phyloP scores from a whole-genome alignment of 2,888 invertebrate genomes.

The Amphipoea oculea region DNA sequence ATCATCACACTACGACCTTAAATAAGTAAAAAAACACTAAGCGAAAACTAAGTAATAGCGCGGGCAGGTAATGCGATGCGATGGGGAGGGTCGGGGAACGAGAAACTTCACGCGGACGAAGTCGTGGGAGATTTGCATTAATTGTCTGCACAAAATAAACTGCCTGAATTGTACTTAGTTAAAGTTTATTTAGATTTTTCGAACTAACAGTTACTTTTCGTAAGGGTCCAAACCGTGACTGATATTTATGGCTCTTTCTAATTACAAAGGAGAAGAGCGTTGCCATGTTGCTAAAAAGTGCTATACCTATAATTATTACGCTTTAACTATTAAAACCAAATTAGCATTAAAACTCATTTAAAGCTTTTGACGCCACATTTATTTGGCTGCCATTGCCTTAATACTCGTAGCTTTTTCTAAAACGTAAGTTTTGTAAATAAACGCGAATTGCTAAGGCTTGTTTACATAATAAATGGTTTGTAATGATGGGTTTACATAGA shows the following conservation, averaged over 20 bases:
- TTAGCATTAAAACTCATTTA: conserved; percentile 57
- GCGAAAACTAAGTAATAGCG: too few species aligned
- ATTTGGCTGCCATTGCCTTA: conserved; percentile 47
- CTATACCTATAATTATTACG: conserved; percentile 20
- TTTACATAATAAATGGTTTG: conserved; percentile 6
- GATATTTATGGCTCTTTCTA: conserved; percentile 36
- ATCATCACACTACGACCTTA: too few species aligned
- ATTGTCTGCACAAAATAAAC: not conserved
- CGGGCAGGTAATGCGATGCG: too few species aligned
- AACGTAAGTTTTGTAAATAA: conserved; percentile 5
- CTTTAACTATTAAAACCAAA: conserved; percentile 16
- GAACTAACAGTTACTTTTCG: conserved; percentile 38
- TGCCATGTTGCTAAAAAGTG: conserved; percentile 20
- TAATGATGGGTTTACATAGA: not conserved
- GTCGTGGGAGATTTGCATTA: too few species aligned
- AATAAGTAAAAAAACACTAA: too few species aligned
- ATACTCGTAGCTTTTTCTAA: conserved; percentile 21
- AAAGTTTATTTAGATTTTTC: not conserved
- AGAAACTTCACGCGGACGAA: too few species aligned
- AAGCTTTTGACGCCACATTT: conserved; percentile 60
- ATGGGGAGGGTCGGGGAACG: too few species aligned
- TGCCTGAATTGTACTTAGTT: not conserved
- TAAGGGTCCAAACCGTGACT: conserved; percentile 48
- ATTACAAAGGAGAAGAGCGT: conserved; percentile 19
- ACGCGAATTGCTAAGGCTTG: conserved; percentile 18